These are phyloP conservation scores for Thinocorus orbignyianus DNA, from an alignment of 2,113 vertebrate species.

Conservation along the genomic window DNA sequence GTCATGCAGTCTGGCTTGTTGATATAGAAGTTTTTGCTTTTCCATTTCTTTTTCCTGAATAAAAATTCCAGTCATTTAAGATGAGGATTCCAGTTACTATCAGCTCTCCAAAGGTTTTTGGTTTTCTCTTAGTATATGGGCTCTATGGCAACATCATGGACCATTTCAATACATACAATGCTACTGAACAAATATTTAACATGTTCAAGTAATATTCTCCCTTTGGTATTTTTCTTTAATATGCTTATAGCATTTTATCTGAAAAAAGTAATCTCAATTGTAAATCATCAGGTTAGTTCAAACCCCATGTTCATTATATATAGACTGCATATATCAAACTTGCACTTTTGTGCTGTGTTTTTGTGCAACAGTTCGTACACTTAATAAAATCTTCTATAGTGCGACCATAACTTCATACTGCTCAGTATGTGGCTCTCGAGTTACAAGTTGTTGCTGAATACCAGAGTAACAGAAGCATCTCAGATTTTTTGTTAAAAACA, in stretches of 20 bases:
- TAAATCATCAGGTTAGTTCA: slow-evolving; percentile 49
- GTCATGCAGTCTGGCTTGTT: slow-evolving; percentile 94
- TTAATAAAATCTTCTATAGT: slow-evolving; percentile 53
- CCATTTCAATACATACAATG: slow-evolving; percentile 64
- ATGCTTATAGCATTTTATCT: slow-evolving; percentile 66
- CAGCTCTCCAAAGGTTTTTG: slow-evolving; percentile 24
- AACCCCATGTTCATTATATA: slow-evolving; percentile 46
- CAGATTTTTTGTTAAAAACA: slow-evolving; percentile 56
- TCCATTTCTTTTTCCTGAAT: slow-evolving; percentile 98
- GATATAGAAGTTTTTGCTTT: slow-evolving; percentile 96
- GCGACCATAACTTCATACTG: slow-evolving; percentile 76
- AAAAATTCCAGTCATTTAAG: slow-evolving; percentile 76
- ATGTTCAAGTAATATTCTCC: slow-evolving; percentile 53
- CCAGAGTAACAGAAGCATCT: slow-evolving; percentile 54
- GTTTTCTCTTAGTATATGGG: slow-evolving; percentile 72
- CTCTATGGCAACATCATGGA: slow-evolving; percentile 81
- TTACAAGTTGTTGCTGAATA: slow-evolving; percentile 68
- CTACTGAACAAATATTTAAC: slow-evolving; percentile 53
- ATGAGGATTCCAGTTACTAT: slow-evolving; percentile 17
- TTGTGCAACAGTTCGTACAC: slow-evolving; percentile 56
- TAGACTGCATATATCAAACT: slow-evolving; percentile 48
- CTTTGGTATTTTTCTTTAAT: slow-evolving; percentile 61
- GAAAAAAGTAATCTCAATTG: slow-evolving; percentile 61
- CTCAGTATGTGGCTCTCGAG: slow-evolving; percentile 70
- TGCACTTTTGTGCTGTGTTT: slow-evolving; percentile 60